Evolutionary conservation across 2,888 invertebrate species (phyloP).

Genomic region (Proisotoma minuta): DNA sequence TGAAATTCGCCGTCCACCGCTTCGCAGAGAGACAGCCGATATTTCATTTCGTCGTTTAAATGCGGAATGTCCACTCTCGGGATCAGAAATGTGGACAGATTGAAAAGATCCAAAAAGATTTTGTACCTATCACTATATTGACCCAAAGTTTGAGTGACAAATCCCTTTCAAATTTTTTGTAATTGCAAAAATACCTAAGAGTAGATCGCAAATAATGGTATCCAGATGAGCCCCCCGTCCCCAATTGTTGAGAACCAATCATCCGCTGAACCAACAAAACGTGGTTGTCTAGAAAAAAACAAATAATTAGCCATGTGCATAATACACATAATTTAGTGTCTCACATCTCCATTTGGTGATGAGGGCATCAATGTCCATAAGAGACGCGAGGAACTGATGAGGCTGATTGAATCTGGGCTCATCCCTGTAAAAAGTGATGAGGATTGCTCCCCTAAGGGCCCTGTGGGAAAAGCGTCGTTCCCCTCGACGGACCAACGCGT

Average conservation of each 20-base stretch:
- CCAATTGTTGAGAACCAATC: conserved; percentile 93
- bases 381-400: conserved; percentile 84
- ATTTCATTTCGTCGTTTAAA: conserved; percentile 75
- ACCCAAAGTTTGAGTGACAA: background rate
- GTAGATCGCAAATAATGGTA: conserved; percentile 96
- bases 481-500: conserved; percentile 75
- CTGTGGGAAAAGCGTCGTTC: conserved; percentile 82
- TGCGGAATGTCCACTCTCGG: conserved; percentile 88
- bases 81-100: conserved; percentile 91
- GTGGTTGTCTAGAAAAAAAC: conserved; percentile 75
- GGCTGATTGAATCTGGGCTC: conserved; percentile 97
- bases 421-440: conserved; percentile 95
- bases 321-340: conserved; percentile 49
- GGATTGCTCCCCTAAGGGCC: conserved; percentile 93
- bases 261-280: conserved; percentile 97
- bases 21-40: conserved; percentile 57
- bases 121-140: conserved; percentile 88
- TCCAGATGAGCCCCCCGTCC: conserved; percentile 97
- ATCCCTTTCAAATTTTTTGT: background rate
- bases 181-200: conserved; percentile 63
- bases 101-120: conserved; percentile 95
- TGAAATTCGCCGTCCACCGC: conserved; percentile 37
- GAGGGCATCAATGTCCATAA: conserved; percentile 97
- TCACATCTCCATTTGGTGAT: conserved; percentile 99
- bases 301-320: background rate